These are phyloP conservation scores for Catostylus mosaicus DNA, from an alignment of 30 jellyfish, hydroid and myxozoan genomes.

Conservation along the genomic window DNA sequence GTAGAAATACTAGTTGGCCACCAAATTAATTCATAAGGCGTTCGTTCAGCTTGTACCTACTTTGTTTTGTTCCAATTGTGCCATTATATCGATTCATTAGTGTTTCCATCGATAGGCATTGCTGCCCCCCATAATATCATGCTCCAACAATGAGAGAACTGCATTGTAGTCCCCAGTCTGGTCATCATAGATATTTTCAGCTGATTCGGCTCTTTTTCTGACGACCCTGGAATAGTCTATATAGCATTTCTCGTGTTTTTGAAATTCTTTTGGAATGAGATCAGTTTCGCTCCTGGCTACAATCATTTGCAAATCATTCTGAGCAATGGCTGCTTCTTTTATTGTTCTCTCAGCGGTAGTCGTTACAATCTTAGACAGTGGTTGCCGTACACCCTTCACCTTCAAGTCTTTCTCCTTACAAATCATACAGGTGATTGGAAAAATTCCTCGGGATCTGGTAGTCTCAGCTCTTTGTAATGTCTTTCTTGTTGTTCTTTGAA, in stretches of 20 bases:
- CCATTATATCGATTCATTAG: constrained; percentile 5
- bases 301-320: constrained; percentile 2
- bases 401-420: constrained; percentile 19
- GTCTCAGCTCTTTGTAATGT: background rate
- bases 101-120: constrained; percentile 53
- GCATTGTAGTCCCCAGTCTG: background rate
- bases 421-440: constrained; percentile 20
- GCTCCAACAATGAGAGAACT: background rate
- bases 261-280: constrained; percentile 46
- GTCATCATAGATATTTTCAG: background rate
- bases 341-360: constrained; percentile 13
- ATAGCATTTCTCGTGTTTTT: constrained; percentile 46
- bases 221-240: constrained; percentile 21
- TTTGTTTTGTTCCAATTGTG: background rate
- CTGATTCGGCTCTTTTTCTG: background rate
- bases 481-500: background rate
- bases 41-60: constrained; percentile 4
- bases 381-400: constrained; percentile 20
- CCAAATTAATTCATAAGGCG: constrained; percentile 3
- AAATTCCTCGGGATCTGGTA: background rate
- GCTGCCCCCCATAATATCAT: constrained; percentile 7
- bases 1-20: constrained; percentile 7
- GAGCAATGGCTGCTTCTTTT: constrained; percentile 17
- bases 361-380: constrained; percentile 24
- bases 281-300: constrained; percentile 11